Conservation (phyloP, 2,797 vertebrate genomes). For the Tenualosa thibaudeaui region DNA sequence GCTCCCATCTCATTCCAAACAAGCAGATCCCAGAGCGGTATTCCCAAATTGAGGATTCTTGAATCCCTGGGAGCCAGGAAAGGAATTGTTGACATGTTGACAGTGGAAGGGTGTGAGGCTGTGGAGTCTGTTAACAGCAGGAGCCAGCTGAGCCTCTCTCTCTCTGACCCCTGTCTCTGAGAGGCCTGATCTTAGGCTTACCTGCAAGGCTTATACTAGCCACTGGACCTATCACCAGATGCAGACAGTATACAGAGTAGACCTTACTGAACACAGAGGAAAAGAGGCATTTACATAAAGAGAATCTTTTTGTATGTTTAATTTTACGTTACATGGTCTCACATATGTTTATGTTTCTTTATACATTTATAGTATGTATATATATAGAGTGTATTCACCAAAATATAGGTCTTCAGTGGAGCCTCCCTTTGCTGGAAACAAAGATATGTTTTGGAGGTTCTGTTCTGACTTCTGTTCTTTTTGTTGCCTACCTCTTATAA, state of each 20-base stretch:
- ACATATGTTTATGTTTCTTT: neutral
- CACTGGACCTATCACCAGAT: neutral
- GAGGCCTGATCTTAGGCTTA: neutral
- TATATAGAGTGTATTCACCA: neutral
- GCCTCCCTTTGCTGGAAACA: neutral
- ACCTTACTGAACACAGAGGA: neutral
- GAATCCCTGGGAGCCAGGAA: neutral
- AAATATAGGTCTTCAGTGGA: neutral
- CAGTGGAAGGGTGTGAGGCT: neutral
- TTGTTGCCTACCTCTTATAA: neutral
- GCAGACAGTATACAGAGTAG: neutral
- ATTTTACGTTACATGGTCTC: neutral
- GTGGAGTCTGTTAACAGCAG: neutral
- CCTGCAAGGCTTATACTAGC: neutral
- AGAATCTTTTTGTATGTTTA: neutral
- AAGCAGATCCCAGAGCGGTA: neutral
- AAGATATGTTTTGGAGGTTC: neutral
- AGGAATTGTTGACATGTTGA: constrained; percentile 11
- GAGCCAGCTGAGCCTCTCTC: neutral
- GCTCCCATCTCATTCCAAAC: neutral
- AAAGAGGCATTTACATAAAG: neutral
- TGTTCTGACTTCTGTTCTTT: neutral
- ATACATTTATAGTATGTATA: neutral
- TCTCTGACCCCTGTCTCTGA: neutral
- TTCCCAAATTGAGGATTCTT: neutral